These are phyloP conservation scores for Rhabdomys dilectus DNA, from an alignment of 2,113 vertebrate genomes.

Conservation along the genomic window DNA sequence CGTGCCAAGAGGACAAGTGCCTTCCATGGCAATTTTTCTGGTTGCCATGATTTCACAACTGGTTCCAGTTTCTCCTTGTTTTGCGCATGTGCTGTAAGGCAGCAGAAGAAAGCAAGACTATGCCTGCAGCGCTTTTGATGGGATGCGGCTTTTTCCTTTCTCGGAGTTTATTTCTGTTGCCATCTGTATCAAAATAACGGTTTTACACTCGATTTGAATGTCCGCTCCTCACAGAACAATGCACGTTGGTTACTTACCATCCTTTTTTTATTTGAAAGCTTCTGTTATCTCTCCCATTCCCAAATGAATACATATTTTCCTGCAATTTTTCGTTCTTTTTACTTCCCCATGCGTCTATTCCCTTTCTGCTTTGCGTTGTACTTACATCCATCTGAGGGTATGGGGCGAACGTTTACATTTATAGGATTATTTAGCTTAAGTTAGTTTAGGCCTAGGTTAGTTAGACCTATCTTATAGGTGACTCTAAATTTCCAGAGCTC, in stretches of 20 bases:
- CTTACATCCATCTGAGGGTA: neutral
- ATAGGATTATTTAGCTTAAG: neutral
- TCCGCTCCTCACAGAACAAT: slow-evolving; percentile 20
- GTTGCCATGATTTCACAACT: slow-evolving; percentile 55
- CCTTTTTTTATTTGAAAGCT: neutral
- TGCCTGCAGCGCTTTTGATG: slow-evolving; percentile 64
- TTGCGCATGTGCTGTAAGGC: neutral
- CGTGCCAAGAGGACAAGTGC: neutral
- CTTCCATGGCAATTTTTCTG: neutral
- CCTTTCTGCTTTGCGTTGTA: neutral
- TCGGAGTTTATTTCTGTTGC: slow-evolving; percentile 61
- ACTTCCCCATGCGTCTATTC: neutral
- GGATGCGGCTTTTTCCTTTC: neutral
- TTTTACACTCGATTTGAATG: slow-evolving; percentile 36
- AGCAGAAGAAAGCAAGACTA: slow-evolving; percentile 51
- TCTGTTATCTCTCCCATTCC: neutral
- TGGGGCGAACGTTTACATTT: neutral
- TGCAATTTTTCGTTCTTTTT: slow-evolving; percentile 34
- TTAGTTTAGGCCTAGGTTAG: neutral
- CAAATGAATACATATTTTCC: slow-evolving; percentile 27
- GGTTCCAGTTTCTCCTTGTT: slow-evolving; percentile 59
- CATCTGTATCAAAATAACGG: slow-evolving; percentile 65
- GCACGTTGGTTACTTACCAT: neutral
- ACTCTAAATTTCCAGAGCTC: slow-evolving; percentile 1
- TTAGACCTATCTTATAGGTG: neutral